Conservation (phyloP, 1,140 invertebrate species). For the Ditylenchus dipsaci region DNA sequence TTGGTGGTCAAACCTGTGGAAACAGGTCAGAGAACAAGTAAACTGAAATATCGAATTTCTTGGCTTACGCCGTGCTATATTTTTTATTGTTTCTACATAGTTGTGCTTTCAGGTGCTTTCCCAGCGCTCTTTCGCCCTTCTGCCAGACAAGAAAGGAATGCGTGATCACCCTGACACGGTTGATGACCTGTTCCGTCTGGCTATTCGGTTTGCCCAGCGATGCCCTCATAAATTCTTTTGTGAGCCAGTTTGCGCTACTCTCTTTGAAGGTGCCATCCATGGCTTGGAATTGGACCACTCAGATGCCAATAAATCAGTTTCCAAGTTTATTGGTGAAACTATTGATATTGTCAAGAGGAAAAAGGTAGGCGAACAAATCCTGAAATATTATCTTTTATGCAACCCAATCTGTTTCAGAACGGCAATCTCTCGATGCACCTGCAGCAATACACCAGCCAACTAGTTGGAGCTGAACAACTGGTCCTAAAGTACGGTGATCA, state of each 20-base stretch:
- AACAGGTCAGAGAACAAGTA: too few species aligned
- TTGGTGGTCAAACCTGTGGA: too few species aligned
- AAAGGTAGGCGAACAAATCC: not conserved
- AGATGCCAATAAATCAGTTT: constrained; percentile 72
- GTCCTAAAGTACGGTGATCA: constrained; percentile 23
- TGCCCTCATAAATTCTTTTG: constrained; percentile 75
- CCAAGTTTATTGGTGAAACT: constrained; percentile 39
- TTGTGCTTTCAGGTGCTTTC: constrained; percentile 69
- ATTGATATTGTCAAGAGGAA: constrained; percentile 21
- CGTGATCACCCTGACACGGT: constrained; percentile 91
- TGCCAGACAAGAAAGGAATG: constrained; percentile 68
- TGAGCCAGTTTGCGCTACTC: constrained; percentile 68
- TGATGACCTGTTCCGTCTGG: constrained; percentile 88
- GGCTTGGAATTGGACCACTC: constrained; percentile 81
- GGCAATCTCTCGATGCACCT: not conserved
- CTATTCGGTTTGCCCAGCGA: constrained; percentile 69
- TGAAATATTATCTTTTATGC: constrained; percentile 1
- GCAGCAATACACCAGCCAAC: not conserved
- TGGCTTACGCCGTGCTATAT: too few species aligned
- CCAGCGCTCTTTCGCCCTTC: constrained; percentile 77
- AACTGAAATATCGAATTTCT: too few species aligned
- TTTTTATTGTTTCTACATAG: constrained; percentile 14
- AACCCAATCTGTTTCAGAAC: constrained; percentile 7
- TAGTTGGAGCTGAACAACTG: constrained; percentile 12
- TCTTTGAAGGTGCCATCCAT: constrained; percentile 76